These are phyloP conservation scores for Philaenus spumarius DNA, from an alignment of 1,140 invertebrate species.

Conservation along the genomic window DNA sequence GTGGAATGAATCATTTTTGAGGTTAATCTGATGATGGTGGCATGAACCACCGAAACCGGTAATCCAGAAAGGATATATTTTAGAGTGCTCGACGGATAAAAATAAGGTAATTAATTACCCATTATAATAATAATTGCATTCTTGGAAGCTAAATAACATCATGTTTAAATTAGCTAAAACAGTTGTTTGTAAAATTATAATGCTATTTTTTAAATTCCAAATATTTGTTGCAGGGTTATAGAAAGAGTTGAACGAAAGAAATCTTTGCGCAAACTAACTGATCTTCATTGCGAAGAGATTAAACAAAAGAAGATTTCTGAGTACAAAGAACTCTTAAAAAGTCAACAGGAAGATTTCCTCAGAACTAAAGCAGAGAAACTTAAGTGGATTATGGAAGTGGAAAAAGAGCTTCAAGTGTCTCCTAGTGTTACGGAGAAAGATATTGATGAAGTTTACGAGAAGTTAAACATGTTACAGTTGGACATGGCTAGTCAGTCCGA, in stretches of 20 bases:
- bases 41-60: too few species aligned
- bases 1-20: too few species aligned
- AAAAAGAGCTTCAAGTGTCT: conserved; percentile 53
- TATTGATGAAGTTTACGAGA: conserved; percentile 48
- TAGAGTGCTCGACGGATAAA: too few species aligned
- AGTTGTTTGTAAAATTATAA: not conserved
- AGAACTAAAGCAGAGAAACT: conserved; percentile 48
- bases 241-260: conserved; percentile 47
- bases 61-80: too few species aligned
- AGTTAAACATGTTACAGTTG: conserved; percentile 36
- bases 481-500: too few species aligned
- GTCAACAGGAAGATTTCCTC: conserved; percentile 59
- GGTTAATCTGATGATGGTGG: too few species aligned
- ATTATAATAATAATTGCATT: too few species aligned
- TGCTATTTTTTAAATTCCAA: not conserved
- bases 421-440: conserved; percentile 56
- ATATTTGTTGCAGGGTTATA: not conserved
- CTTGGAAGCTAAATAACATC: not conserved
- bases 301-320: conserved; percentile 52
- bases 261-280: conserved; percentile 53
- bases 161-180: not conserved
- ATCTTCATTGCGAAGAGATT: conserved; percentile 57
- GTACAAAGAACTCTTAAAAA: conserved; percentile 54
- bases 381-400: conserved; percentile 61
- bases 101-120: too few species aligned